Base-by-base conservation (phyloP, 2,113 vertebrate genomes). In the Cyprinodon tularosa region DNA sequence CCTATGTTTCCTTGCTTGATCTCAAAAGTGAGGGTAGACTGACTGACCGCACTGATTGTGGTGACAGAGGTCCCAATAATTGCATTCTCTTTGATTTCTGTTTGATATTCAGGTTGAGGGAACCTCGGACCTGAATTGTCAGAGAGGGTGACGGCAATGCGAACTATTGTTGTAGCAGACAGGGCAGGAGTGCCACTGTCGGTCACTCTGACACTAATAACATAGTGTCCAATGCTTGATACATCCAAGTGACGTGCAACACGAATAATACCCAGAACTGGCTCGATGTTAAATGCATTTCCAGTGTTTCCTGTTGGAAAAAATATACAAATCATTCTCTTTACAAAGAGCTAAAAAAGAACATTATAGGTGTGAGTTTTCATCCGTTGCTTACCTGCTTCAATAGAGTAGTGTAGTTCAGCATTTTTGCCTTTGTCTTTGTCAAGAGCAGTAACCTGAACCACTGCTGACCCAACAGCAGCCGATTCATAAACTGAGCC, bases 351-450 rank as follows among this genome's bases (percentile, higher is more conserved):
- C 47, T 68, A 47, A 13, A 22, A 12, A 69, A 65, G 29, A 64
- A 66, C 1, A 57, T 4, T 60, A 4, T 1, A 67, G 62, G 12
- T 38, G 37, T 0, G 44, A 44, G n/a, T 44, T 83, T 39, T 61
- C 29, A 36, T 4, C 12, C 74, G 13, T n/a, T 71, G 66, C 90
- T 88, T 87, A 98, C 98, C 98, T 95, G 96, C 92, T 95, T 99
- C 98, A 84, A 99, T 96, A 8, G 93, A 94, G 78, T 99, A 99
- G 48, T 93, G 91, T 44, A 99, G 94, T 61, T 99, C 97, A 42
- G 97, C 96, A 0, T 99, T 99, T 88, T 95, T 94, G 78, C 98
- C 98, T 91, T 98, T 98, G 92, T 99, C 98, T 93, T 96, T 98
- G 93, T 99, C 98, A 83, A 98, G 86, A 65, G 98, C 98, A 0